A percentile compares a stretch with the other conserved stretches of the same genome.
phyloP scores from a whole-genome alignment of 2,888 invertebrate species.

The Temnothorax ravouxi region DNA sequence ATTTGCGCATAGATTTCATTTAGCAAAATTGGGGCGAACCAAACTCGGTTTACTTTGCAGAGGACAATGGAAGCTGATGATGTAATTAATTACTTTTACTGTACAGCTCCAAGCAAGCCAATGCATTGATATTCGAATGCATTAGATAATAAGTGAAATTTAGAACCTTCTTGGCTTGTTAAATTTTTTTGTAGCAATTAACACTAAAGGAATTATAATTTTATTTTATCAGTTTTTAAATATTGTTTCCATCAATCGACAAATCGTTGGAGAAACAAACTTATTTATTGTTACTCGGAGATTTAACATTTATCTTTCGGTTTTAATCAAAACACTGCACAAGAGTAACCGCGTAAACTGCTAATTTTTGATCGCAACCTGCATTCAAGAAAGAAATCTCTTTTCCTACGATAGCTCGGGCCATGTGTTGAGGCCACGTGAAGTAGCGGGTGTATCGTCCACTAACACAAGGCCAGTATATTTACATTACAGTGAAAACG shows the following conservation, averaged over 20 bases:
- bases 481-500: conserved; percentile 14
- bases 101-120: neutral
- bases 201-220: neutral
- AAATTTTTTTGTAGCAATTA: neutral
- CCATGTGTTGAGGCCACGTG: conserved; percentile 46
- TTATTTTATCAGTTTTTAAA: neutral
- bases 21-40: neutral
- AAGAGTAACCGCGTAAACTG: neutral
- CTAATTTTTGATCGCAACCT: conserved; percentile 30
- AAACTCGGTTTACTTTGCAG: neutral
- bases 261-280: neutral
- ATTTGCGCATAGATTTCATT: conserved; percentile 11
- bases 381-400: conserved; percentile 23
- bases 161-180: neutral
- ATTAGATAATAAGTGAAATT: neutral
- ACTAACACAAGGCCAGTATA: neutral
- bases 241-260: neutral
- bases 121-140: neutral
- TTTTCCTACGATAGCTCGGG: conserved; percentile 9
- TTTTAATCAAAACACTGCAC: conserved; percentile 17
- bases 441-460: conserved; percentile 1
- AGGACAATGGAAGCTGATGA: neutral
- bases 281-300: neutral
- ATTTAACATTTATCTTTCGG: conserved; percentile 11
- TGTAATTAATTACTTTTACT: conserved; percentile 13